phyloP scores from a whole-genome alignment of 1,140 invertebrate genomes.

The Panagrolaimus sp. region DNA sequence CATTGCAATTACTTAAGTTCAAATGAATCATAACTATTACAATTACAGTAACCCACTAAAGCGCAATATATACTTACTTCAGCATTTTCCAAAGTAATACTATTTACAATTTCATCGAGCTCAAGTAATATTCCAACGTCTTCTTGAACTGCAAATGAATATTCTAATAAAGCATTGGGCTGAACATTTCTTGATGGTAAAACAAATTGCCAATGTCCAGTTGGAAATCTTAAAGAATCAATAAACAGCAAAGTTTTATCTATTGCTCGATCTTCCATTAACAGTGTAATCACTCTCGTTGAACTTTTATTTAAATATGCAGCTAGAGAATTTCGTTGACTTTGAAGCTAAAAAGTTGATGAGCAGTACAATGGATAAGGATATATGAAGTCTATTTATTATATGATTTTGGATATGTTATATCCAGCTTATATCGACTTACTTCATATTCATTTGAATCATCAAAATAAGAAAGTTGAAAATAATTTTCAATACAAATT shows the following conservation, averaged over 20 bases:
- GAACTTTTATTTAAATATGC: too few relatives aligned
- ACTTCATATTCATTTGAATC: too few relatives aligned
- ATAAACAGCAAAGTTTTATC: neutral
- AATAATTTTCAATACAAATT: conserved; percentile 10
- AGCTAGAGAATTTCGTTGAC: too few relatives aligned
- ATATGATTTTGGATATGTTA: too few relatives aligned
- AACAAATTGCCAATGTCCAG: neutral
- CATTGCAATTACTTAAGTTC: too few relatives aligned
- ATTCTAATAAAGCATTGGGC: neutral
- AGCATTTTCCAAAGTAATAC: neutral
- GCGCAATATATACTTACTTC: neutral
- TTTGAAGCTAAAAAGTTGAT: too few relatives aligned
- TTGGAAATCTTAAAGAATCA: neutral
- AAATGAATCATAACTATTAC: too few relatives aligned
- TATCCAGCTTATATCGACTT: too few relatives aligned
- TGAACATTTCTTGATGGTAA: neutral
- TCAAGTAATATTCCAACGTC: neutral
- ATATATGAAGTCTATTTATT: too few relatives aligned
- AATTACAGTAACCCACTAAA: too few relatives aligned
- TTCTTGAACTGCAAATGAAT: neutral
- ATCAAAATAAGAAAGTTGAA: neutral
- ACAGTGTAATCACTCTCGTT: neutral
- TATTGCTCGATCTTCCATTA: conserved; percentile 8
- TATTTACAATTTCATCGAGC: neutral
- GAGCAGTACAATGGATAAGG: too few relatives aligned